Evolutionary conservation across 2,797 vertebrate genomes (phyloP), one percentile per base, ranked within the genome.

Genomic region (Enteromius viviparus): DNA sequence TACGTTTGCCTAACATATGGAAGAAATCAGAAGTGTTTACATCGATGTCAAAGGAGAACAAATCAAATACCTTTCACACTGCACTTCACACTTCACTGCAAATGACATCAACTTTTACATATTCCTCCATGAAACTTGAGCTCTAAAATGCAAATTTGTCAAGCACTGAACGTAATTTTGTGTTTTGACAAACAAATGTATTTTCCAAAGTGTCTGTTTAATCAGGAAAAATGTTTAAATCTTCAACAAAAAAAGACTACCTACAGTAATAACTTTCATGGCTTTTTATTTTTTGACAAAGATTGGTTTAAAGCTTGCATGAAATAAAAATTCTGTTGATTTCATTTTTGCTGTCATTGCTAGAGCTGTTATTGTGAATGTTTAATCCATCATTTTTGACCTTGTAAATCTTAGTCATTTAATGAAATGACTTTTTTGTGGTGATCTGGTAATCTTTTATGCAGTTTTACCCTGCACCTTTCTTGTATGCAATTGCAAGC

Each of bases 1-100:
- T 47, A 70, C 4, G 14, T 83, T 83, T 47, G 19, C 45, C 9
- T 68, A 49, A 29, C 65, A 70, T 71, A 70, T 62, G 26, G 21
- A 40, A 77, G 64, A 77, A 83, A 77, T 83, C 74, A 80, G 47
- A 83, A 77, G 29, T 83, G 81, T 77, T 83, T 69, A 83, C 49
- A 70, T 26, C 9, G 60, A 81, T 51, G 58, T 58, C 51, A 77
- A 77, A 83, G 23, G 23, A n/a, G 17, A 66, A 69, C 81, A 23
- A 55, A 60, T 47, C 72, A 23, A 77, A 77, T 47, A 23, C 34
- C 37, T 76, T 69, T 69, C 23, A 68, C 21, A 58, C 26, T 26
- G 15, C 2, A n/a, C 68, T 83, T 77, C 29, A 60, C 40, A 60
- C 65, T 83, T 83, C 74, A 75, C 1, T 82, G 70, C 42, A 66